phyloP scores from a whole-genome alignment of 1,140 invertebrate genomes.

The Penaeus indicus region DNA sequence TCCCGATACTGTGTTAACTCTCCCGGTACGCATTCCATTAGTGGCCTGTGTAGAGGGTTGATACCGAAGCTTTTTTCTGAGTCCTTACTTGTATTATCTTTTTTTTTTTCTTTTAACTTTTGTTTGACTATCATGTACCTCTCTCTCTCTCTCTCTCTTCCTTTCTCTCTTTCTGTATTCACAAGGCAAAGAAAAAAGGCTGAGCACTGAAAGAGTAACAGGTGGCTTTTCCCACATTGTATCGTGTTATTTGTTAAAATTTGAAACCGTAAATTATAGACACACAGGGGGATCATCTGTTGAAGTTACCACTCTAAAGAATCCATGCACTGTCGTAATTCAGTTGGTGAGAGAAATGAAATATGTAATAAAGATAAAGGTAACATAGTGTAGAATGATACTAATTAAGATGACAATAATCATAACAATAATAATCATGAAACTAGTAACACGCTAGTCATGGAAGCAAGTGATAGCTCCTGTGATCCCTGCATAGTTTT shows the following conservation, averaged over 20 bases:
- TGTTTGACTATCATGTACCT: slow-evolving; percentile 7
- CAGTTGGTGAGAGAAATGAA: too few species aligned
- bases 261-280: slow-evolving; percentile 37
- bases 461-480: too few species aligned
- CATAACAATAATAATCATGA: too few species aligned
- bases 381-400: too few species aligned
- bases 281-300: background rate
- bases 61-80: background rate
- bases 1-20: slow-evolving; percentile 10
- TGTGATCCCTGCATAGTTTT: background rate
- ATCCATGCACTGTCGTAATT: too few species aligned
- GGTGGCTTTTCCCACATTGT: slow-evolving; percentile 51
- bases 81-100: background rate
- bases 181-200: slow-evolving; percentile 2
- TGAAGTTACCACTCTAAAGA: too few species aligned
- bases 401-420: too few species aligned
- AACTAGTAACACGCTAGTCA: too few species aligned
- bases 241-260: slow-evolving; percentile 31
- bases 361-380: too few species aligned
- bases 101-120: background rate
- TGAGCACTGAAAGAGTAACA: slow-evolving; percentile 38
- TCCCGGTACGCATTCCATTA: background rate
- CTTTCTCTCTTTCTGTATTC: slow-evolving; percentile 5
- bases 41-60: slow-evolving; percentile 31
- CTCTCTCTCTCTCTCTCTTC: slow-evolving; percentile 24